Evolutionary conservation across 2,888 invertebrate genomes (phyloP).

Genomic region (Heliconius hortense): DNA sequence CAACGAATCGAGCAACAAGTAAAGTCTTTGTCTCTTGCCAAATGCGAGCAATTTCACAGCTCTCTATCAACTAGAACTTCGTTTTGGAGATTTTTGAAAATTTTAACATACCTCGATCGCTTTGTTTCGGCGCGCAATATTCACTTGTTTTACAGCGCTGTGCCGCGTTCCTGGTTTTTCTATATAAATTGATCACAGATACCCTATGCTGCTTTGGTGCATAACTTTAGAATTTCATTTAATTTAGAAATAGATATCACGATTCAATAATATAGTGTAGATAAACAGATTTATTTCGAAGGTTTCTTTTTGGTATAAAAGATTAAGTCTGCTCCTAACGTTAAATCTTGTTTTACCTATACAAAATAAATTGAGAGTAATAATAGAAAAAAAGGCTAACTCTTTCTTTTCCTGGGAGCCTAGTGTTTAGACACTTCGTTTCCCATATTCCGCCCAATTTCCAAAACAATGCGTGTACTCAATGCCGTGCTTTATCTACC

Average conservation of each 20-base stretch:
- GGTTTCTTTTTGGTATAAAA: no score
- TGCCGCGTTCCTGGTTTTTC: not conserved
- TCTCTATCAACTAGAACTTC: slow-evolving; percentile 24
- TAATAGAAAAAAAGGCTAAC: not conserved
- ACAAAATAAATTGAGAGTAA: not conserved
- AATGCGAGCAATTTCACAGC: slow-evolving; percentile 26
- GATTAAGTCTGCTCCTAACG: not conserved
- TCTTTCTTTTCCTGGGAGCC: not conserved
- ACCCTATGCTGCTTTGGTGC: not conserved
- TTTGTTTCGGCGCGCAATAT: slow-evolving; percentile 15
- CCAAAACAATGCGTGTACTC: not conserved
- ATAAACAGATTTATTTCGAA: not conserved
- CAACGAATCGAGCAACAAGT: slow-evolving; percentile 64
- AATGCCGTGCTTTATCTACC: not conserved
- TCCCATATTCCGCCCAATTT: no score
- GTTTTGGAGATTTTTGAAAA: slow-evolving; percentile 23
- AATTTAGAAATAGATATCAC: not conserved
- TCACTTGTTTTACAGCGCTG: slow-evolving; percentile 6
- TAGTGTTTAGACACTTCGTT: no score
- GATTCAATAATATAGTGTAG: not conserved
- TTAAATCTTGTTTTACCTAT: not conserved
- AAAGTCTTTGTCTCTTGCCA: slow-evolving; percentile 51
- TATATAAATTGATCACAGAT: slow-evolving; percentile 16
- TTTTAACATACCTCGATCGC: slow-evolving; percentile 20
- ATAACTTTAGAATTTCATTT: slow-evolving; percentile 14